Percentiles rank a stretch among this genome's conserved stretches.
Evolutionary conservation across 2,113 vertebrate genomes (phyloP).

Genomic region (Pluvialis apricaria): DNA sequence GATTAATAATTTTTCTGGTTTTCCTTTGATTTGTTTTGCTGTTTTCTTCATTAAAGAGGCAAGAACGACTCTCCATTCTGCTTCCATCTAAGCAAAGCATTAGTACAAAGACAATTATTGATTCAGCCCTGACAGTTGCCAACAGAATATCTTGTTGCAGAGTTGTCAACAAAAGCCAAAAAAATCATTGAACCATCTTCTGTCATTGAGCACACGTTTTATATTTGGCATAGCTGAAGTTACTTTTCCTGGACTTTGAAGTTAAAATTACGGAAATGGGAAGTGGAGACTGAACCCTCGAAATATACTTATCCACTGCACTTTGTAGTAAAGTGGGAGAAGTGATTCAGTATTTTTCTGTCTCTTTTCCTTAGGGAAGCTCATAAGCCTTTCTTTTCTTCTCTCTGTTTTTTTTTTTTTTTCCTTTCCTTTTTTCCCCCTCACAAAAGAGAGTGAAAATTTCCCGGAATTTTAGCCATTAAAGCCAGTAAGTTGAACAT

Average conservation of each 20-base stretch:
- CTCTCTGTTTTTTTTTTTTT: neutral
- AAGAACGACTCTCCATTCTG: neutral
- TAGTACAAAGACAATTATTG: neutral
- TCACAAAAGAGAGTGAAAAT: neutral
- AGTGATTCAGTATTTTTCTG: neutral
- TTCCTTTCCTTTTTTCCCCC: rapidly evolving
- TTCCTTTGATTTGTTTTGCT: neutral
- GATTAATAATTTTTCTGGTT: neutral
- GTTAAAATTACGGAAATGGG: neutral
- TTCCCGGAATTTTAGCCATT: neutral
- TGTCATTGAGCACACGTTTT: neutral
- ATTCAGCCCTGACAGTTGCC: neutral
- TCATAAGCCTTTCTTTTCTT: neutral
- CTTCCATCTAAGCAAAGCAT: neutral
- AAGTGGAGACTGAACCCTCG: neutral
- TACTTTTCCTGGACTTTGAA: neutral
- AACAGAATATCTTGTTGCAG: neutral
- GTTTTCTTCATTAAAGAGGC: neutral
- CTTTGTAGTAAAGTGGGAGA: neutral
- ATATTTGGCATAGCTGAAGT: neutral
- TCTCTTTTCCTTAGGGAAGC: neutral
- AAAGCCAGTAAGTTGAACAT: neutral
- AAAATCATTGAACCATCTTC: neutral
- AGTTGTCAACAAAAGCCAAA: neutral
- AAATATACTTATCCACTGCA: neutral